Evolutionary conservation across 92 coral and sea anemone genomes (phyloP).

Genomic region (Ricordea florida): DNA sequence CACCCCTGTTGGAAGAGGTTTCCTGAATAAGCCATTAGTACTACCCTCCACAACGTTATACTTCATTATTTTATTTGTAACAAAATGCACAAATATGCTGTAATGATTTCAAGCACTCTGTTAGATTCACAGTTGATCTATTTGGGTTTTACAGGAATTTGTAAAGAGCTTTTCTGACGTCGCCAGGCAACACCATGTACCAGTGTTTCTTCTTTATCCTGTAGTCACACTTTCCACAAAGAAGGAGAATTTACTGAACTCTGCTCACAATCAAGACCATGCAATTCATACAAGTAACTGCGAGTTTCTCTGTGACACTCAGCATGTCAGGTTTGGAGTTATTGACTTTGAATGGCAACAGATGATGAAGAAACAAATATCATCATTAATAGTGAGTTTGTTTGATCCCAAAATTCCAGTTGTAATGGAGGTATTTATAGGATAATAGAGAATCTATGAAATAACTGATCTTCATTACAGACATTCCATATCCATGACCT

Average conservation of each 20-base stretch:
- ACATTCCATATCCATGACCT: too few relatives aligned
- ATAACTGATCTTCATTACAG: neutral
- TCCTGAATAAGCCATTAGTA: too few relatives aligned
- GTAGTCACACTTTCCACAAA: neutral
- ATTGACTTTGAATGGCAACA: neutral
- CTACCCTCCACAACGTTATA: too few relatives aligned
- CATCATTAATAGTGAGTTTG: constrained; percentile 9
- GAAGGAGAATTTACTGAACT: too few relatives aligned
- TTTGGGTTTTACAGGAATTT: constrained; percentile 29
- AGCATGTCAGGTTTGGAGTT: constrained; percentile 12
- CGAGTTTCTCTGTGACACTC: constrained; percentile 22
- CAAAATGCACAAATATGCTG: too few relatives aligned
- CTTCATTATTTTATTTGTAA: too few relatives aligned
- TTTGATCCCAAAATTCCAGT: neutral
- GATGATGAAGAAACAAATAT: neutral
- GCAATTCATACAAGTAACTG: constrained; percentile 18
- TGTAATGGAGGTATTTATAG: too few relatives aligned
- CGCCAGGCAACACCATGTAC: constrained; percentile 4
- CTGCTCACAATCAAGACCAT: neutral
- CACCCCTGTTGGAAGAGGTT: too few relatives aligned
- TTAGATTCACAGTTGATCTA: neutral
- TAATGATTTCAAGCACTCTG: too few relatives aligned
- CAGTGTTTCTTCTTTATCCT: constrained; percentile 55
- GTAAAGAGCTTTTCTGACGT: constrained; percentile 22
- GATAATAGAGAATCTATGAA: too few relatives aligned